These are phyloP conservation scores for Phymastichus coffea DNA, from an alignment of 1,140 invertebrate genomes.

Conservation along the genomic window DNA sequence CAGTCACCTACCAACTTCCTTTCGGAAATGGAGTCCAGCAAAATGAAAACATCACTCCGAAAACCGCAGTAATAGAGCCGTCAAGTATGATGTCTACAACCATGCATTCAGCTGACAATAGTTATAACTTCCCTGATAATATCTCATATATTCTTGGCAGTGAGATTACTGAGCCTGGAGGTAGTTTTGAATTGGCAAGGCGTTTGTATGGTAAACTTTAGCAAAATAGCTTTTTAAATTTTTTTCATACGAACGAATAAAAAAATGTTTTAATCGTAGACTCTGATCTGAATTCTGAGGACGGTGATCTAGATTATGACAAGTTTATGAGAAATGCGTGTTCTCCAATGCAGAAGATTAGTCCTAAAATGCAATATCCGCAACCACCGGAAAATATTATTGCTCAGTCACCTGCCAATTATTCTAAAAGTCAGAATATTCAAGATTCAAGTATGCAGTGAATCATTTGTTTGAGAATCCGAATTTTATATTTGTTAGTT, in stretches of 20 bases:
- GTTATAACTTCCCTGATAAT: not conserved
- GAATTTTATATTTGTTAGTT: not conserved
- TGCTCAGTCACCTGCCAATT: no score
- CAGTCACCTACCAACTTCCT: no score
- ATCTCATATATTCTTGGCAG: constrained; percentile 23
- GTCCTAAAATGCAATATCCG: not conserved
- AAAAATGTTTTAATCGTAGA: constrained; percentile 7
- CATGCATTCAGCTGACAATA: not conserved
- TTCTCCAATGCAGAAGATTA: not conserved
- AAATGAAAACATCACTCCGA: not conserved
- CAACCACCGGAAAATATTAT: not conserved
- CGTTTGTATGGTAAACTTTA: constrained; percentile 10
- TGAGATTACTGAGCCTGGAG: constrained; percentile 19
- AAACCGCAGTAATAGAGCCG: not conserved
- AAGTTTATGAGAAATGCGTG: constrained; percentile 11
- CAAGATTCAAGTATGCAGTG: not conserved
- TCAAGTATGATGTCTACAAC: not conserved
- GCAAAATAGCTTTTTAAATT: not conserved
- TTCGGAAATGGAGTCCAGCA: not conserved
- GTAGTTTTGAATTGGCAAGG: constrained; percentile 14
- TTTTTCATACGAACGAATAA: not conserved
- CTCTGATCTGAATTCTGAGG: constrained; percentile 13
- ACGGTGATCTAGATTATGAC: constrained; percentile 10
- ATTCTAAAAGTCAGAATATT: not conserved
- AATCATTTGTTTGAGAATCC: not conserved